Evolutionary conservation across 2,113 vertebrate species (phyloP).

Genomic region (Neotragus moschatus): DNA sequence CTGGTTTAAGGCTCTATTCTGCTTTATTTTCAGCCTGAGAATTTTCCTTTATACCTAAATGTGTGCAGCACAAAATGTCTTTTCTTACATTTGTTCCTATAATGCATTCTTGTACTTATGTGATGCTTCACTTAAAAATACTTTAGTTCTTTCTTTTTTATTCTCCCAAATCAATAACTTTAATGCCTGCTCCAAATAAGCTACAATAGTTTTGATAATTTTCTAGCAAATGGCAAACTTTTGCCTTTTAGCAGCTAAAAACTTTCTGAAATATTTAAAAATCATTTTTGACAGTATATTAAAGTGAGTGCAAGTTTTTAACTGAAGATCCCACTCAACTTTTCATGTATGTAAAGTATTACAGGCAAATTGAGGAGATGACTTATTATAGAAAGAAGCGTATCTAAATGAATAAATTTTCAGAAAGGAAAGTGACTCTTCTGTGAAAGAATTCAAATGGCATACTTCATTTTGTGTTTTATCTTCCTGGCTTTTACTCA

Average conservation of each 20-base stretch:
- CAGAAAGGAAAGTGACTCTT: slow-evolving; percentile 55
- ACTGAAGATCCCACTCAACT: slow-evolving; percentile 56
- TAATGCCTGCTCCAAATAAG: slow-evolving; percentile 69
- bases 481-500: slow-evolving; percentile 40
- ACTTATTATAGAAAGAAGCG: slow-evolving; percentile 70
- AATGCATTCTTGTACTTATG: slow-evolving; percentile 56
- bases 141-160: neutral
- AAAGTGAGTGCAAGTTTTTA: slow-evolving; percentile 60
- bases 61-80: slow-evolving; percentile 40
- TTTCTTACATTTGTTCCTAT: slow-evolving; percentile 59
- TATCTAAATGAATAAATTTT: slow-evolving; percentile 65
- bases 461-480: neutral
- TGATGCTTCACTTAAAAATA: slow-evolving; percentile 66
- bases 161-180: slow-evolving; percentile 56
- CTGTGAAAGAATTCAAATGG: slow-evolving; percentile 11
- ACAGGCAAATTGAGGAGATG: slow-evolving; percentile 62
- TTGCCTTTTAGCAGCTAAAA: slow-evolving; percentile 73
- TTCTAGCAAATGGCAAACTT: slow-evolving; percentile 75
- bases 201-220: slow-evolving; percentile 71
- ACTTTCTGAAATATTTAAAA: slow-evolving; percentile 76
- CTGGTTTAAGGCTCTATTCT: slow-evolving; percentile 71
- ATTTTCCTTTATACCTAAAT: neutral
- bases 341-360: slow-evolving; percentile 73
- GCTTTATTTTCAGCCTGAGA: slow-evolving; percentile 25
- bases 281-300: slow-evolving; percentile 69